Evolutionary conservation across 2,797 vertebrate species (phyloP).

Genomic region (Amazonetta brasiliensis): DNA sequence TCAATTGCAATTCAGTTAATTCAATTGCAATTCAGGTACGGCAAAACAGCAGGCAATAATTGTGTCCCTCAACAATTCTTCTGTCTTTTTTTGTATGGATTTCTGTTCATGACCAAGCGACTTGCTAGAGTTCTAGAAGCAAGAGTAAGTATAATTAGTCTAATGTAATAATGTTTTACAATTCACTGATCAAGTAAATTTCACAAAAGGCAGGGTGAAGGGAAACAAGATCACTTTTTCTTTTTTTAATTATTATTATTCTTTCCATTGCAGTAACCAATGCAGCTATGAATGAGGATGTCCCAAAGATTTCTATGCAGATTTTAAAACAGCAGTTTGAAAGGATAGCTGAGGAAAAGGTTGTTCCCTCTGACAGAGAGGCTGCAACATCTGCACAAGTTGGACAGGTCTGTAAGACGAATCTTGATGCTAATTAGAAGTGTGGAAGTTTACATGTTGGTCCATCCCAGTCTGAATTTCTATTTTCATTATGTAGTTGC

Average conservation of each 20-base stretch:
- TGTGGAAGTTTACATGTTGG: neutral
- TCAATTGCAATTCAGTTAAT: neutral
- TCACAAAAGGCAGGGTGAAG: neutral
- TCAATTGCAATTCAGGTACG: neutral
- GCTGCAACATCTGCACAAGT: constrained; percentile 82
- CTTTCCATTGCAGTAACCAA: constrained; percentile 77
- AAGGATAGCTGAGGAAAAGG: constrained; percentile 86
- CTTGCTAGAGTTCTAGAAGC: neutral
- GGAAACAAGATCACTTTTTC: neutral
- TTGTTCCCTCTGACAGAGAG: constrained; percentile 57
- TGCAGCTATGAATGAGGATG: constrained; percentile 86
- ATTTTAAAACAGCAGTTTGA: constrained; percentile 93
- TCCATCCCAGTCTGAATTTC: neutral
- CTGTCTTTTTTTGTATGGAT: neutral
- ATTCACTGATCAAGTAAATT: neutral
- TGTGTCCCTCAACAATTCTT: neutral
- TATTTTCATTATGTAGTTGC: neutral
- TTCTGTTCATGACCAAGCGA: neutral
- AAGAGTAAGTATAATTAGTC: neutral
- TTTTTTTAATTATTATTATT: neutral
- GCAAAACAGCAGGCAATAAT: neutral
- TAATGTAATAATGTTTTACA: neutral
- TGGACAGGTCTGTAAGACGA: constrained; percentile 84
- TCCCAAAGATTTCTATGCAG: constrained; percentile 89
- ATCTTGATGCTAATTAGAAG: neutral